phyloP scores from a whole-genome alignment of 2,888 invertebrate species.

The Torymus texanus region DNA sequence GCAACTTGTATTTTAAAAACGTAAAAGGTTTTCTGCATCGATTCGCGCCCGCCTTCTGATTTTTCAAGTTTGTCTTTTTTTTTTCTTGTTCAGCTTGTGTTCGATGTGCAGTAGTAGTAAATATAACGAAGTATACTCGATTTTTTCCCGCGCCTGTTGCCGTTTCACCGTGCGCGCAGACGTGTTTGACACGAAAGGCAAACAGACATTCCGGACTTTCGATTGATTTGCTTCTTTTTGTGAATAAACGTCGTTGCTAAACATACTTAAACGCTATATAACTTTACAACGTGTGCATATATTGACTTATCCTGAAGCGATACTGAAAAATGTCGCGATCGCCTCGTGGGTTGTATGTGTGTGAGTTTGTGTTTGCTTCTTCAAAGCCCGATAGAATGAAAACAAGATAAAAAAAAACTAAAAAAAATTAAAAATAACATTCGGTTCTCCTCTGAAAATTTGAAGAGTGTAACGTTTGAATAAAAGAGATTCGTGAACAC shows the following conservation, averaged over 20 bases:
- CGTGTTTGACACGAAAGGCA: slow-evolving; percentile 34
- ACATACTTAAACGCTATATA: slow-evolving; percentile 49
- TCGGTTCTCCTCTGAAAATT: slow-evolving; percentile 36
- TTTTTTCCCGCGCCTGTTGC: neutral
- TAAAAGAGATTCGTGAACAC: slow-evolving; percentile 23
- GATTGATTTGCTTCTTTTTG: slow-evolving; percentile 37
- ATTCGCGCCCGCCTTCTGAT: slow-evolving; percentile 19
- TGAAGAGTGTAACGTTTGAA: slow-evolving; percentile 27
- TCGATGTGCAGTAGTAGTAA: slow-evolving; percentile 42
- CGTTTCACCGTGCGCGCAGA: slow-evolving; percentile 13
- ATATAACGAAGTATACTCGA: neutral
- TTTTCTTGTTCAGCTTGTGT: slow-evolving; percentile 6
- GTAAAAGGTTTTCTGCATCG: slow-evolving; percentile 5
- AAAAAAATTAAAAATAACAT: neutral
- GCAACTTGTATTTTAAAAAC: slow-evolving; percentile 4
- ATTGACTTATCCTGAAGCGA: slow-evolving; percentile 56
- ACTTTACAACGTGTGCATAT: slow-evolving; percentile 51
- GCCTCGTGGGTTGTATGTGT: slow-evolving; percentile 29
- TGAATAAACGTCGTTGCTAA: slow-evolving; percentile 43
- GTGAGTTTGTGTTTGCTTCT: slow-evolving; percentile 10
- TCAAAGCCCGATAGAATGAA: slow-evolving; percentile 16
- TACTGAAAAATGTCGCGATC: slow-evolving; percentile 41
- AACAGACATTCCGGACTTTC: slow-evolving; percentile 44
- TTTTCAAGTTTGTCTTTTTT: slow-evolving; percentile 11
- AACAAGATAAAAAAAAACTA: neutral